These are phyloP conservation scores for Hedychridium roseum DNA, from an alignment of 2,888 invertebrate genomes.

Conservation along the genomic window DNA sequence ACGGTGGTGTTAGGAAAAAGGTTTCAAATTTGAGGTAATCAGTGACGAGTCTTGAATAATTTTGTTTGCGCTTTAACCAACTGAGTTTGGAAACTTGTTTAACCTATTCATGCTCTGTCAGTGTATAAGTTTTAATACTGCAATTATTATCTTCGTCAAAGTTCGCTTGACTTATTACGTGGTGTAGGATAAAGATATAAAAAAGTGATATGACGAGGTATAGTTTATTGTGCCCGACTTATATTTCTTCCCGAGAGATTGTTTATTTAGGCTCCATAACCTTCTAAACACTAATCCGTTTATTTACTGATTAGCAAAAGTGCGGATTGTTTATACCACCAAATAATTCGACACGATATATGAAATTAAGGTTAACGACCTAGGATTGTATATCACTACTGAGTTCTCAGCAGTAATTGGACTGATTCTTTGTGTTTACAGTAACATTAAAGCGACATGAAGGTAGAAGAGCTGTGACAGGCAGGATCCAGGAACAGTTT, in stretches of 20 bases:
- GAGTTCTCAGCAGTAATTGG: not conserved
- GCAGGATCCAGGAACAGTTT: slow-evolving; percentile 33
- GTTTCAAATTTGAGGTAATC: too few relatives aligned
- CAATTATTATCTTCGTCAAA: slow-evolving; percentile 29
- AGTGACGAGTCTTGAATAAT: too few relatives aligned
- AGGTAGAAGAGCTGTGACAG: slow-evolving; percentile 39
- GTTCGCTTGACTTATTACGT: slow-evolving; percentile 14
- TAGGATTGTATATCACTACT: not conserved
- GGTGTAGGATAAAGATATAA: slow-evolving; percentile 18
- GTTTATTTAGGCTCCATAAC: slow-evolving; percentile 30
- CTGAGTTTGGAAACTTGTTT: slow-evolving; percentile 26
- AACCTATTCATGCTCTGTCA: slow-evolving; percentile 39
- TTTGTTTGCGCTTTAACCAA: too few relatives aligned
- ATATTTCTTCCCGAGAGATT: slow-evolving; percentile 16
- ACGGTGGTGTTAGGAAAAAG: too few relatives aligned
- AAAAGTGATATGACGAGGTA: slow-evolving; percentile 30
- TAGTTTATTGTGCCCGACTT: slow-evolving; percentile 11
- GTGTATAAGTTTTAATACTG: slow-evolving; percentile 28
- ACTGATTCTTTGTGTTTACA: slow-evolving; percentile 23
- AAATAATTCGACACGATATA: not conserved
- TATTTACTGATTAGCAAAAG: slow-evolving; percentile 3
- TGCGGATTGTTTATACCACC: not conserved
- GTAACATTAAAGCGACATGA: slow-evolving; percentile 54
- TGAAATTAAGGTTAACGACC: not conserved
- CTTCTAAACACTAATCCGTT: slow-evolving; percentile 9